Conservation (phyloP, 1,140 invertebrate genomes). For the Nomia melanderi region DNA sequence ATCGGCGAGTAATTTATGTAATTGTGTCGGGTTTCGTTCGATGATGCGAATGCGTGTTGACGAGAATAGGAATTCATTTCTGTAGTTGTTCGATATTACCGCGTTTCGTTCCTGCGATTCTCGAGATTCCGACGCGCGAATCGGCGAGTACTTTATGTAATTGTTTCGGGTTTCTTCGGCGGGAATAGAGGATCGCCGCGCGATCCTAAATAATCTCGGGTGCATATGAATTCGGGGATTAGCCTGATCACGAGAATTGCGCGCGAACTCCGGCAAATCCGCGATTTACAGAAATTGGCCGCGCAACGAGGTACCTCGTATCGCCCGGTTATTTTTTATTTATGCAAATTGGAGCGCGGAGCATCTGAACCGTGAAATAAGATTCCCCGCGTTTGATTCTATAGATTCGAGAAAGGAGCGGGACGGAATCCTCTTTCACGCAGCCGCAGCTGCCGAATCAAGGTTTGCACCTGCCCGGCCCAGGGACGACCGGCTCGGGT, state of each 20-base stretch:
- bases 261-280: no score
- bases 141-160: no score
- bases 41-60: no score
- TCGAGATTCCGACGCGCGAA: no score
- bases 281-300: background rate
- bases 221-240: background rate
- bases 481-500: conserved; percentile 14
- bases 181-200: background rate
- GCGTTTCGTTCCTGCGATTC: no score
- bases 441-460: conserved; percentile 60
- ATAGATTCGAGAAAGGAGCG: conserved; percentile 13
- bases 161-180: background rate
- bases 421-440: conserved; percentile 45
- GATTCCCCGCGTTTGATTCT: conserved; percentile 6
- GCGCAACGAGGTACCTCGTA: background rate
- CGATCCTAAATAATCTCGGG: background rate
- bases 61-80: no score
- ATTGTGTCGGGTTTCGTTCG: no score
- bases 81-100: no score
- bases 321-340: background rate
- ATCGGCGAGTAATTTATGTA: no score
- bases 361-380: background rate
- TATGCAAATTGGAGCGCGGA: background rate
- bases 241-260: background rate
- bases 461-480: conserved; percentile 57